Evolutionary conservation across 2,888 invertebrate genomes (phyloP), one percentile per base, ranked within the genome.

Genomic region (Himalopsyche japonica): DNA sequence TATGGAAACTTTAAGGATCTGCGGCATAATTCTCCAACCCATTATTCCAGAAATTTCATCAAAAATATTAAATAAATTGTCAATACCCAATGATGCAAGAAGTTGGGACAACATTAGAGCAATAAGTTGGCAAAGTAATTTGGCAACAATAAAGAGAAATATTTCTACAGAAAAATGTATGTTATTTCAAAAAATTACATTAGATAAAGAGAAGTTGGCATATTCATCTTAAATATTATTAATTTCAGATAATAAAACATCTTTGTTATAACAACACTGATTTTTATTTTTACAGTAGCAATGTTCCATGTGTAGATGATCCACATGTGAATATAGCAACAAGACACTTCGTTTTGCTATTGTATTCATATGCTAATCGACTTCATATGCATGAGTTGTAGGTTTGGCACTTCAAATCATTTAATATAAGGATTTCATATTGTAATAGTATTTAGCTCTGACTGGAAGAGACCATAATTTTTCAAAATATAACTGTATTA

Each of bases 1-100:
- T 30, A 92, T 98, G 91, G 98, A 99, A 91, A 95, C 96, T 0
- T 90, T 98, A 76, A 93, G 98, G 88, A 94, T 98, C 84, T 93
- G 94, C 88, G 95, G 95, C 20, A 95, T 98, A 85, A 93, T 97
- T 57, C 90, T 99, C 34, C 95, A 96, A 88, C 99, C 99, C 0
- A 93, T 99, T 30, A 93, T 97, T 82, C 99, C 99, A 5, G 93
- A 93, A 81, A 90, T 98, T 88, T 91, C 95, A 1, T 89, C 91
- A 24, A 93, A 92, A 86, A 90, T 98, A 84, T 91, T 99, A 87
- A 93, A 95, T 89, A 95, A 95, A 90, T 89, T 97, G 79, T 90
- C 89, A 84, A 94, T 87, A 43, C 84, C 90, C 0, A 88, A 87
- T 30, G 88, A 90, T 49, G 87, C 86, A 7, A 89, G 92, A 76